These are phyloP conservation scores for Daphoenositta chrysoptera DNA, from an alignment of 2,113 vertebrate species.

Conservation along the genomic window DNA sequence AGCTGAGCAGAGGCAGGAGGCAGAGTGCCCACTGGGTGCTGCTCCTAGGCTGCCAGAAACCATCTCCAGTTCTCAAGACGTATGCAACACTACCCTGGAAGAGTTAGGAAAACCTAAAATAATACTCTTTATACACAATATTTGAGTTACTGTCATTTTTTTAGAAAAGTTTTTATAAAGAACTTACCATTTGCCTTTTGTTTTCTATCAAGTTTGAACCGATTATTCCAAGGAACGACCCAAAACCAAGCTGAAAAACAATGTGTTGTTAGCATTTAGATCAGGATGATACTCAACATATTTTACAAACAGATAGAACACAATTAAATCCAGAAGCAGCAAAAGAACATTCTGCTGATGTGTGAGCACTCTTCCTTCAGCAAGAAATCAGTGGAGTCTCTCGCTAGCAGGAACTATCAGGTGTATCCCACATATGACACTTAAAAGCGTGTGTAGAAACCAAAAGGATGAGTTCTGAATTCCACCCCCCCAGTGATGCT, in stretches of 20 bases:
- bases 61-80: not conserved
- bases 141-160: not conserved
- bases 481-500: not conserved
- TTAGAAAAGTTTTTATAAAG: not conserved
- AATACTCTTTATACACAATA: not conserved
- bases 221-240: slow-evolving; percentile 97
- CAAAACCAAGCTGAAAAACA: slow-evolving; percentile 92
- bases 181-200: slow-evolving; percentile 98
- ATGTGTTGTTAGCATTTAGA: slow-evolving; percentile 3
- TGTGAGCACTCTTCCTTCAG: not conserved
- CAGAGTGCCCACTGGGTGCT: not conserved
- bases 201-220: slow-evolving; percentile 97
- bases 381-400: not conserved
- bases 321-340: slow-evolving; percentile 5
- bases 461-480: slow-evolving; percentile 35
- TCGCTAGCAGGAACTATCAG: not conserved
- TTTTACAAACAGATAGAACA: not conserved
- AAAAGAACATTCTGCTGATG: not conserved
- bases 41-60: not conserved
- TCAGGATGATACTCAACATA: not conserved
- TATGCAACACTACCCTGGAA: not conserved
- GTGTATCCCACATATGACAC: not conserved
- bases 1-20: fast-evolving
- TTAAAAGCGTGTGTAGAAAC: not conserved
- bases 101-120: not conserved